Conservation (phyloP, 2,113 vertebrate genomes). For the Rhinolophus ferrumequinum region DNA sequence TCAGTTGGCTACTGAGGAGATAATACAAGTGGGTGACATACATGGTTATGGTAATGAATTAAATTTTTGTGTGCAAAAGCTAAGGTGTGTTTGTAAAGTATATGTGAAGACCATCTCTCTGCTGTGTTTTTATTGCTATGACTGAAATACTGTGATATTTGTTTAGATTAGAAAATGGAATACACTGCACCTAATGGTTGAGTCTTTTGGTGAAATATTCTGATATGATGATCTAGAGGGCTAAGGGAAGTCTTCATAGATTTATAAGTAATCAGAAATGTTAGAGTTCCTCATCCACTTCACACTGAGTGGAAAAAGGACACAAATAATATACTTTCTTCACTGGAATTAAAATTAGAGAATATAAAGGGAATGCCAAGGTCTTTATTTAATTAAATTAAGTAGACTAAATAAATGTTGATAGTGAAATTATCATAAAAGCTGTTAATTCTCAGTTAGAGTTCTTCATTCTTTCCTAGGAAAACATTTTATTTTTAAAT, state of each 20-base stretch:
- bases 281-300: neutral
- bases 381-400: neutral
- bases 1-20: neutral
- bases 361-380: neutral
- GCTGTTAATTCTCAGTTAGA: neutral
- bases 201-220: conserved; percentile 39
- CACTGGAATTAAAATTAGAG: neutral
- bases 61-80: neutral
- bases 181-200: neutral
- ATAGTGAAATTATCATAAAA: neutral
- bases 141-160: neutral
- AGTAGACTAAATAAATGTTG: neutral
- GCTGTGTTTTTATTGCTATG: neutral
- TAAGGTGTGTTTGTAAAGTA: neutral
- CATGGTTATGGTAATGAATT: neutral
- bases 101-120: neutral
- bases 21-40: neutral
- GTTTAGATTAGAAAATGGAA: conserved; percentile 1
- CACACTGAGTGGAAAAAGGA: neutral
- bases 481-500: neutral
- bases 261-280: neutral
- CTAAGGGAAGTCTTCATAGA: neutral
- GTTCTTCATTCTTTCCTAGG: neutral
- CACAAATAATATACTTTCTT: neutral
- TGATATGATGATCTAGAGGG: neutral